Evolutionary conservation across 2,888 invertebrate genomes (phyloP).

Genomic region (Busseola fusca): DNA sequence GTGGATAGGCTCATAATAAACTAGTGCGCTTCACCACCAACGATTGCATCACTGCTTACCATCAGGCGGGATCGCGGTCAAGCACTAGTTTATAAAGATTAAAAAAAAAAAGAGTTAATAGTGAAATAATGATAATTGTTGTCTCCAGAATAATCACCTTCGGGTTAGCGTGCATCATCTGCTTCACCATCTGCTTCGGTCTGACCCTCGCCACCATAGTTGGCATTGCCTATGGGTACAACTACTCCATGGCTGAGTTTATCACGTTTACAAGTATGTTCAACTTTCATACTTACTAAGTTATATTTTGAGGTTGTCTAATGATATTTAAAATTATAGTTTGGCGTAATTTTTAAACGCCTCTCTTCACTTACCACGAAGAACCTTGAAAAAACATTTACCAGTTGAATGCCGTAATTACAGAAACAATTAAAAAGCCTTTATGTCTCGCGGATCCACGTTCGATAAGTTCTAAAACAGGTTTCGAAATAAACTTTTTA

Average conservation of each 20-base stretch:
- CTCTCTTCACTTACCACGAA: background rate
- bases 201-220: conserved; percentile 69
- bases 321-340: background rate
- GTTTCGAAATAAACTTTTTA: background rate
- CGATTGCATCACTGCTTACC: too few relatives aligned
- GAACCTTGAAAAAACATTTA: background rate
- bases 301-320: background rate
- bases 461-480: background rate
- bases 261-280: conserved; percentile 72
- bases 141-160: conserved; percentile 75
- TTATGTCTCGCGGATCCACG: too few relatives aligned
- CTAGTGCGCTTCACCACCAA: too few relatives aligned
- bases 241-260: conserved; percentile 80
- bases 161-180: conserved; percentile 70
- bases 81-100: too few relatives aligned
- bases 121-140: background rate
- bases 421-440: background rate
- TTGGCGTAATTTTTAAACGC: background rate
- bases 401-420: background rate
- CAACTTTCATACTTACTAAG: background rate
- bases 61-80: too few relatives aligned
- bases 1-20: too few relatives aligned
- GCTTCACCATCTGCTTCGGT: conserved; percentile 67
- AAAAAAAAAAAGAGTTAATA: too few relatives aligned
- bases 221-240: conserved; percentile 83